Conservation (phyloP, 1,140 invertebrate genomes). For the Meloidogyne exigua region DNA sequence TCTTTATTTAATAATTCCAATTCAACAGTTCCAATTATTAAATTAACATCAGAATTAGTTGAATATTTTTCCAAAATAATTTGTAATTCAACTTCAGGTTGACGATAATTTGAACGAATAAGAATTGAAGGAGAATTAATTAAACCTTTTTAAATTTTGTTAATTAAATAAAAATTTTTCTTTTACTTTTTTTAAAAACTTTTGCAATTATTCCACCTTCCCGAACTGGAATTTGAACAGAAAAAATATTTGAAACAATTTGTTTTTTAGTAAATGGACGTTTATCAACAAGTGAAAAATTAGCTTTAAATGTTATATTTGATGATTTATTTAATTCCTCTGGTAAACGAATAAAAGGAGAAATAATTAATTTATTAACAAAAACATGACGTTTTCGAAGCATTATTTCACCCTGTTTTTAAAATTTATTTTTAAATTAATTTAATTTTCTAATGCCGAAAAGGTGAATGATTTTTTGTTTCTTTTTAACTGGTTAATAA, state of each 20-base stretch:
- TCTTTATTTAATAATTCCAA: constrained; percentile 31
- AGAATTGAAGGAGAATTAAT: constrained; percentile 27
- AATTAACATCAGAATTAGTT: neutral
- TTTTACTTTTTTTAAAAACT: constrained; percentile 2
- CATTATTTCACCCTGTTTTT: constrained; percentile 5
- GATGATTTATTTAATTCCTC: neutral
- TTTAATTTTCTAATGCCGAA: too few relatives aligned
- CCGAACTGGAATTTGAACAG: constrained; percentile 13
- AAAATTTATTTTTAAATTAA: neutral
- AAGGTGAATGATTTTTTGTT: too few relatives aligned
- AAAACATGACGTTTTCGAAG: constrained; percentile 21
- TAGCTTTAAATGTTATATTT: constrained; percentile 1
- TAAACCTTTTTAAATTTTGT: constrained; percentile 5
- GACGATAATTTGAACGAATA: constrained; percentile 40
- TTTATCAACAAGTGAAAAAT: constrained; percentile 27
- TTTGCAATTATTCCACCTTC: constrained; percentile 4
- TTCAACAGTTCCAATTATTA: constrained; percentile 32
- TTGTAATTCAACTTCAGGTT: constrained; percentile 35
- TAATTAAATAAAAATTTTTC: neutral
- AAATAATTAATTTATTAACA: constrained; percentile 22
- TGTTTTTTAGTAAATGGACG: constrained; percentile 26
- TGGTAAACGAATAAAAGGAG: constrained; percentile 6
- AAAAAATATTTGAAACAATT: constrained; percentile 34
- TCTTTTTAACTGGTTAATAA: too few relatives aligned
- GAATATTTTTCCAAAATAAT: constrained; percentile 20